Base-by-base conservation (phyloP, 2,113 vertebrate species). In the Diadophis punctatus region DNA sequence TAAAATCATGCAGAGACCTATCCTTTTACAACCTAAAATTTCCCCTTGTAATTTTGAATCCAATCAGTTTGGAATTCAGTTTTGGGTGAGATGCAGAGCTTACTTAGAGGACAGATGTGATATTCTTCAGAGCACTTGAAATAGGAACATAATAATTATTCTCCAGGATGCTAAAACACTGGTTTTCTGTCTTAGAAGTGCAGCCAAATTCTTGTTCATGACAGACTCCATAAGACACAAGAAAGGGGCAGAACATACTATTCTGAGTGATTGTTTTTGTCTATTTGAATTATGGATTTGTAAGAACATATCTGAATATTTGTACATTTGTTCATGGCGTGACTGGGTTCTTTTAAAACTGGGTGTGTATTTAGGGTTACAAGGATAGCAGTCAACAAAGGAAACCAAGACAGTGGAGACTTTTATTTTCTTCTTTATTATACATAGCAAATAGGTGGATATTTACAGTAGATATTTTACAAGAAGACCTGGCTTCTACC, bases 191-290 rank as follows among this genome's bases (percentile, higher is more conserved):
- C 20, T 52, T 80, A 92, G 49, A 92, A 55, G 49, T 89, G 1
- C 20, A 53, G 90, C 93, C 87, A 93, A 91, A 53, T 56, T 55
- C 23, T 85, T 30, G 14, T 91, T 93, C 80, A 85, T 74, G 86
- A 85, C 87, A 85, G 80, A 60, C 14, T 43, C 86, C 30, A 12
- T 30, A 51, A 88, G 51, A 16, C 34, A 43, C 18, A 60, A 84
- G 86, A 86, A 91, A 58, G 51, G 8, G 55, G 92, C 51, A 88
- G n/a, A 46, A 58, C 18, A 84, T 48, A 20, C 2, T 63, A 51
- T 68, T 93, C 48, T 86, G 6, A 27, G 30, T 53, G 51, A 10
- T 53, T 90, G 80, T 90, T 6, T 58, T 6, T 84, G 63, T 16
- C 63, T 80, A 10, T 89, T 58, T 10, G 22, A 89, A 85, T 52